Conservation (phyloP, 2,888 invertebrate genomes). For the Eilema caniola region DNA sequence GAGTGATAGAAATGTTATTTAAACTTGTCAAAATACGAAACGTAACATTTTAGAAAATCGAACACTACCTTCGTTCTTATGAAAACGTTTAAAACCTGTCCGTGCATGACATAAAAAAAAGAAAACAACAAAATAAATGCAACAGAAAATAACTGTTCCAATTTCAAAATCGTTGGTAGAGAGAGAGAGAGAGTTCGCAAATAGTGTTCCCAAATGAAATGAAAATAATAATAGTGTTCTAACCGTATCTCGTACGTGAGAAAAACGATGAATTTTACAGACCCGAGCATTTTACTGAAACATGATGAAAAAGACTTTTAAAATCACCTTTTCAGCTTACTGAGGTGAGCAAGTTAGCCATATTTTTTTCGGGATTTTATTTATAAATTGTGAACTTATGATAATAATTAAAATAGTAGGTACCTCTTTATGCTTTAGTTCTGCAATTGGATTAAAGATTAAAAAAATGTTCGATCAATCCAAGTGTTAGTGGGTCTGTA, state of each 20-base stretch:
- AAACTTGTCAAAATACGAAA: conserved; percentile 6
- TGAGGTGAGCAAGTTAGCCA: not conserved
- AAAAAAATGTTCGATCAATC: not conserved
- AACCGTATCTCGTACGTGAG: not conserved
- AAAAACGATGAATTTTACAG: not conserved
- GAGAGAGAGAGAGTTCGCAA: conserved; percentile 35
- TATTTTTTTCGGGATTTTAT: not conserved
- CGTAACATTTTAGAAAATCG: conserved; percentile 22
- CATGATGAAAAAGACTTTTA: not conserved
- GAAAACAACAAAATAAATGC: conserved; percentile 28
- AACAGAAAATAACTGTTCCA: conserved; percentile 44
- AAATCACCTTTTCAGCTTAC: not conserved
- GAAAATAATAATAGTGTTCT: conserved; percentile 6
- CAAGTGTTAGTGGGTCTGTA: not conserved
- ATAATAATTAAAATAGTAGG: too few species aligned
- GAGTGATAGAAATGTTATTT: not conserved
- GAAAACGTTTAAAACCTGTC: conserved; percentile 29
- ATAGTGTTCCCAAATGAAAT: conserved; percentile 32
- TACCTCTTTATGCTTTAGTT: too few species aligned
- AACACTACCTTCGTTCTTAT: conserved; percentile 29
- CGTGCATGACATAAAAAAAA: conserved; percentile 39
- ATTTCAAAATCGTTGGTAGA: conserved; percentile 49
- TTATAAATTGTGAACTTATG: too few species aligned
- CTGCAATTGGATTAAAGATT: not conserved
- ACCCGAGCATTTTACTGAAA: not conserved